These are phyloP conservation scores for Sebastes glaucus DNA, from an alignment of 2,797 vertebrate species.

Conservation along the genomic window DNA sequence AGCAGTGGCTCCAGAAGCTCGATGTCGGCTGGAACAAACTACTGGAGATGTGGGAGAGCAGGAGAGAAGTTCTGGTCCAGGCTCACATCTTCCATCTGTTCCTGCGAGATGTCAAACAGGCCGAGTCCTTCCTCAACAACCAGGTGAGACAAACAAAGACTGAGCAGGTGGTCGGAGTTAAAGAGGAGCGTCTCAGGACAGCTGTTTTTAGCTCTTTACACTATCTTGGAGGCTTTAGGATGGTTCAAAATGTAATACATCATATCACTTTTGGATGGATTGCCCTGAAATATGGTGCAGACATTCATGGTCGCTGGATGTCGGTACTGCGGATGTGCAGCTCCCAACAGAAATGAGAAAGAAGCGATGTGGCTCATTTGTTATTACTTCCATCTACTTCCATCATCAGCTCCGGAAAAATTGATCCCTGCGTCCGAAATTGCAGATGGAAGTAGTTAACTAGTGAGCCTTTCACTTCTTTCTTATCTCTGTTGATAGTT, in stretches of 20 bases:
- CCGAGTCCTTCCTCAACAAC: slow-evolving; percentile 86
- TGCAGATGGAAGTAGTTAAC: not conserved
- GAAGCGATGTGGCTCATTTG: not conserved
- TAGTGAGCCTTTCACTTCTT: too few relatives aligned
- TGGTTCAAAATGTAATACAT: not conserved
- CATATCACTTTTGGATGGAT: not conserved
- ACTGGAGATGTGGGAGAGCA: slow-evolving; percentile 91
- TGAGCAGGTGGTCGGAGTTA: not conserved
- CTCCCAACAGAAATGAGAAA: not conserved
- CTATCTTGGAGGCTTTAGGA: not conserved
- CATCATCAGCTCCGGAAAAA: not conserved
- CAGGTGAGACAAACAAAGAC: slow-evolving; percentile 82
- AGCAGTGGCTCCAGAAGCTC: slow-evolving; percentile 95
- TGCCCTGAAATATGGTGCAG: not conserved
- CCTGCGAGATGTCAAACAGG: slow-evolving; percentile 90
- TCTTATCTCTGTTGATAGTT: too few relatives aligned
- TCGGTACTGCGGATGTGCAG: not conserved
- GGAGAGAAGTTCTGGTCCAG: slow-evolving; percentile 90
- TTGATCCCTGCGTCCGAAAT: not conserved
- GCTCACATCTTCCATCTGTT: slow-evolving; percentile 94
- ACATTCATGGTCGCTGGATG: not conserved
- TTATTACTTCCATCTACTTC: not conserved
- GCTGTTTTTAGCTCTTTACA: not conserved
- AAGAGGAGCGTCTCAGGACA: not conserved
- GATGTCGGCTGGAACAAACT: slow-evolving; percentile 95